Base-by-base conservation (phyloP, 2,113 vertebrate species). In the Serinus canaria region DNA sequence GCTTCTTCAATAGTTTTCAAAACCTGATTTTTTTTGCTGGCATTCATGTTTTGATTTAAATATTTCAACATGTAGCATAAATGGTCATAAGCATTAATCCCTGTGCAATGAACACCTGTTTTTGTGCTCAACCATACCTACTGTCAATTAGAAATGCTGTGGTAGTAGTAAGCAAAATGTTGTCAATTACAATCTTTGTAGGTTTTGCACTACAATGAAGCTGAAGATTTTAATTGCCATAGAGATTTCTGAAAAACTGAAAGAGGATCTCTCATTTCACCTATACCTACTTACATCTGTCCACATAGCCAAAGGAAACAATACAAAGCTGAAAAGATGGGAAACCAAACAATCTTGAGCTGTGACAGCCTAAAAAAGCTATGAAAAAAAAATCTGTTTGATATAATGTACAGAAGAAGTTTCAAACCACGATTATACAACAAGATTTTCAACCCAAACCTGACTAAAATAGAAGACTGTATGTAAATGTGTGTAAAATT, bases 61-160 rank as follows among this genome's bases (percentile, higher is more conserved):
- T 46, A 9, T 59, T 81, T 37, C 62, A 66, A 62, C 7, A 19
- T 12, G 7, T 15, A 78, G 12, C 24, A 58, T 50, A 70, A 87
- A 66, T 63, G 84, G 64, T 77, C 69, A 89, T 55, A 81, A 78
- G 11, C 25, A 55, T 46, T 78, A 70, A 77, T 77, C n/a, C 30
- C 44, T 59, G 46, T 74, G 82, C 50, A 76, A 41, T 90, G 75
- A 73, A n/a, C 23, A 74, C 25, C 9, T 70, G 33, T 46, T 73
- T n/a, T 66, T 53, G 11, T 78, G 66, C 50, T 66, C n/a, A 81
- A 22, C 43, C 49, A 73, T 56, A 62, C 33, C 31, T 63, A 50
- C 82, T 93, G 63, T 63, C 76, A 95, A 81, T 76, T 87, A 96
- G 68, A 90, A 97, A 88, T 83, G 64, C 41, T 90, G 69, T 73